These are phyloP conservation scores for Hypothenemus hampei DNA, from an alignment of 1,140 invertebrate species.

Conservation along the genomic window DNA sequence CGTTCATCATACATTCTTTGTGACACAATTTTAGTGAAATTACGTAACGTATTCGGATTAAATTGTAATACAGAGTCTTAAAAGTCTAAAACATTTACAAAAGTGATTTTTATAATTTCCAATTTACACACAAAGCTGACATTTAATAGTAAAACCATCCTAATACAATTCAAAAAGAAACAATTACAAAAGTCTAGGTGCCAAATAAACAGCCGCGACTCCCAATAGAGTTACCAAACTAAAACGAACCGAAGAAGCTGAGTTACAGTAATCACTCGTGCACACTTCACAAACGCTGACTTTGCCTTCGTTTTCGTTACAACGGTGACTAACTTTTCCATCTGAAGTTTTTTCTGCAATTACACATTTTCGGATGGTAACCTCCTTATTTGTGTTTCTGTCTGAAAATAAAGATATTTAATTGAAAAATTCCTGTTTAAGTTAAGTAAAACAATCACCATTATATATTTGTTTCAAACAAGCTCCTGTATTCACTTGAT, in stretches of 20 bases:
- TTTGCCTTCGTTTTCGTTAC: slow-evolving; percentile 11
- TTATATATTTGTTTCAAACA: slow-evolving; percentile 27
- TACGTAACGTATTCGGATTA: too few relatives aligned
- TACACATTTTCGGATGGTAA: slow-evolving; percentile 25
- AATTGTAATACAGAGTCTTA: too few relatives aligned
- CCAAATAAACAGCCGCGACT: slow-evolving; percentile 39
- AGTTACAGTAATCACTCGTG: slow-evolving; percentile 53
- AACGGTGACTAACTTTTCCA: neutral
- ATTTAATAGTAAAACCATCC: slow-evolving; percentile 3
- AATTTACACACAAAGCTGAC: neutral
- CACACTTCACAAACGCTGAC: slow-evolving; percentile 45
- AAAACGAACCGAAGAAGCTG: slow-evolving; percentile 47
- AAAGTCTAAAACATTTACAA: too few relatives aligned
- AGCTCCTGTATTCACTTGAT: slow-evolving; percentile 4
- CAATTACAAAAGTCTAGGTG: too few relatives aligned
- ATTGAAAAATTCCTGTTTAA: slow-evolving; percentile 1
- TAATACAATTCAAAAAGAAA: slow-evolving; percentile 11
- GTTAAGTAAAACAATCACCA: slow-evolving; percentile 22
- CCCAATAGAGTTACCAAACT: slow-evolving; percentile 44
- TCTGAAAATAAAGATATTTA: slow-evolving; percentile 19
- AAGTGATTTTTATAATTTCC: too few relatives aligned
- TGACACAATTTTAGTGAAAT: too few relatives aligned
- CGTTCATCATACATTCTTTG: too few relatives aligned
- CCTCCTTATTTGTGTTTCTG: slow-evolving; percentile 21
- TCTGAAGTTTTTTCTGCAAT: slow-evolving; percentile 12